phyloP scores from a whole-genome alignment of 2,888 invertebrate species.

The Listrodromus nycthemerus region DNA sequence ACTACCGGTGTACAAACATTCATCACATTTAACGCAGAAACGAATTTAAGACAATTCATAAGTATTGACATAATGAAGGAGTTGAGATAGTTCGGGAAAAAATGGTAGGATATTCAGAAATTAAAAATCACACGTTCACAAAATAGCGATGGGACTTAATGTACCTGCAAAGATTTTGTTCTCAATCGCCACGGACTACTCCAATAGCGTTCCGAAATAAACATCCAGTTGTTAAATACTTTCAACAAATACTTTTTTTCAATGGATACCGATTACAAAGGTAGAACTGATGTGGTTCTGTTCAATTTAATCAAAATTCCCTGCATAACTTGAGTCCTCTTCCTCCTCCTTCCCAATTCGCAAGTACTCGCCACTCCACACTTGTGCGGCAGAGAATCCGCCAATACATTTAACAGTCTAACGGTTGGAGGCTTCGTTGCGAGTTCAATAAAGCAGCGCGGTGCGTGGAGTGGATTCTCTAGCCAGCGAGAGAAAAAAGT shows the following conservation, averaged over 20 bases:
- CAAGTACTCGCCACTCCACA: conserved; percentile 19
- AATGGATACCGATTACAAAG: conserved; percentile 15
- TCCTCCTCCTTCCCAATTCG: conserved; percentile 21
- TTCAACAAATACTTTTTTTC: neutral
- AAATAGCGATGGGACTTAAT: neutral
- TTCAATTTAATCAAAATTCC: conserved; percentile 64
- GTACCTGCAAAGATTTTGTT: neutral
- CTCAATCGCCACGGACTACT: neutral
- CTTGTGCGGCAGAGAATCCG: conserved; percentile 7
- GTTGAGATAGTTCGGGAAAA: neutral
- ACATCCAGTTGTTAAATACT: neutral
- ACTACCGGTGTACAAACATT: too few species aligned
- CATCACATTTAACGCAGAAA: too few species aligned
- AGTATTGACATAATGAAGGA: neutral
- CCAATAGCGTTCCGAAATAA: neutral
- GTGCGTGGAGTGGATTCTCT: conserved; percentile 8
- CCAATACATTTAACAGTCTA: conserved; percentile 19
- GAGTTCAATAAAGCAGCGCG: conserved; percentile 34
- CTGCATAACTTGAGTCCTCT: conserved; percentile 39
- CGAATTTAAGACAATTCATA: too few species aligned
- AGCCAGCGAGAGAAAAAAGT: neutral
- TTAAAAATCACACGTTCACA: neutral
- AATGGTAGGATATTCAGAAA: neutral
- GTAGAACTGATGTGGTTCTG: conserved; percentile 33
- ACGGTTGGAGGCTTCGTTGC: conserved; percentile 23